A percentile compares a stretch with the other conserved stretches of the same genome.
phyloP scores from a whole-genome alignment of 2,888 invertebrate genomes.

The Acutogordius australiensis region DNA sequence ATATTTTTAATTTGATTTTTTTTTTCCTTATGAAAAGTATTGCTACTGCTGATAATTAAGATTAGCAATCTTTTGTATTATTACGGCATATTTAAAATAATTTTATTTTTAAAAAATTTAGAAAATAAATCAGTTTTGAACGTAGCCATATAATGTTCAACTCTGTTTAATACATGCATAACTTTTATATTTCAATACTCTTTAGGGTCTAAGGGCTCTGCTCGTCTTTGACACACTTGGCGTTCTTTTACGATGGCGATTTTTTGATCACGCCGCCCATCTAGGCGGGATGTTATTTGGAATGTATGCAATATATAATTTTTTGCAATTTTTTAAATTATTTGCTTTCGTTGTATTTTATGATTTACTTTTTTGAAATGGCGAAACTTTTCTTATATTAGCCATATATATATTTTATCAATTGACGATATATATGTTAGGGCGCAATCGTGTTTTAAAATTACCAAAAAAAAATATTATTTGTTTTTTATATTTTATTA shows the following conservation, averaged over 20 bases:
- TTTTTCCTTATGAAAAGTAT: neutral
- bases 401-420: too few relatives aligned
- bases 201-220: slow-evolving; percentile 52
- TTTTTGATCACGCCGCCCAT: slow-evolving; percentile 95
- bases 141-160: too few relatives aligned
- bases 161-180: too few relatives aligned
- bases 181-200: slow-evolving; percentile 15
- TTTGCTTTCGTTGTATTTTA: neutral
- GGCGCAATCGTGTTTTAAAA: too few relatives aligned
- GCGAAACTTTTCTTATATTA: too few relatives aligned
- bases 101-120: slow-evolving; percentile 14
- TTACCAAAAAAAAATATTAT: too few relatives aligned
- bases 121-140: neutral
- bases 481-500: too few relatives aligned
- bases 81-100: neutral
- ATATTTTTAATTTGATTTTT: too few relatives aligned
- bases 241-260: slow-evolving; percentile 50
- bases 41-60: too few relatives aligned
- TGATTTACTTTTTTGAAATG: too few relatives aligned
- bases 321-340: slow-evolving; percentile 12
- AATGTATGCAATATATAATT: slow-evolving; percentile 28
- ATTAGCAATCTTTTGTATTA: slow-evolving; percentile 13
- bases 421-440: too few relatives aligned
- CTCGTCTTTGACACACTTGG: slow-evolving; percentile 56
- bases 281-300: slow-evolving; percentile 70